Evolutionary conservation across 2,113 vertebrate genomes (phyloP), one percentile per base, ranked within the genome.

Genomic region (Anarhynchus alexandrinus): DNA sequence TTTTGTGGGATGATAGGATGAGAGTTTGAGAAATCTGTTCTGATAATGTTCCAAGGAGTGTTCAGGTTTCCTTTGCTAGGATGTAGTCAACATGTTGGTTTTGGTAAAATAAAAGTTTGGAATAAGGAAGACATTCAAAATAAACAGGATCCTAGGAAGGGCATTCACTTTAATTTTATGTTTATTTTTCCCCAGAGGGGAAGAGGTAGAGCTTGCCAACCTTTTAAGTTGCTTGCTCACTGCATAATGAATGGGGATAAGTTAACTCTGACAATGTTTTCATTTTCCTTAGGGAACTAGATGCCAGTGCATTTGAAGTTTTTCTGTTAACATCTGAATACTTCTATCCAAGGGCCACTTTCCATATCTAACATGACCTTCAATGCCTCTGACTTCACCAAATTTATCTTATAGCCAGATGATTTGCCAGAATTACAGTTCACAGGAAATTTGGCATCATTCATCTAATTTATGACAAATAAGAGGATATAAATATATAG

Each of bases 111-210:
- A 61, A 52, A 93, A 94, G 79, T 55, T 85, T 86, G 85, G 62
- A 83, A 62, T 93, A 94, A 96, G 67, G 79, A 95, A 89, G 51
- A 73, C 42, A 47, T 88, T 94, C 51, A 93, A 97, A 96, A 95
- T 70, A 95, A 95, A 87, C 66, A 93, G 45, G 58, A 80, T 80
- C 67, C 71, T 82, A 93, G 45, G 85, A 92, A 92, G 71, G 29
- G 20, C 54, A 88, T 73, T 88, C 71, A n/a, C n/a, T 88, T 92
- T 45, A 66, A 80, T 87, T 80, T 91, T 66, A 71, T 77, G 45
- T 40, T 91, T 86, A 70, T 82, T 96, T 91, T 94, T 80, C 57
- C 49, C 76, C 79, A 90, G 49, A 82, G 54, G 58, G 70, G 42
- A 88, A 88, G 78, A 94, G 30, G 34, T 72, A 71, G 59, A 87